Base-by-base conservation (phyloP, 2,797 vertebrate species). In the Eulemur coronatus region DNA sequence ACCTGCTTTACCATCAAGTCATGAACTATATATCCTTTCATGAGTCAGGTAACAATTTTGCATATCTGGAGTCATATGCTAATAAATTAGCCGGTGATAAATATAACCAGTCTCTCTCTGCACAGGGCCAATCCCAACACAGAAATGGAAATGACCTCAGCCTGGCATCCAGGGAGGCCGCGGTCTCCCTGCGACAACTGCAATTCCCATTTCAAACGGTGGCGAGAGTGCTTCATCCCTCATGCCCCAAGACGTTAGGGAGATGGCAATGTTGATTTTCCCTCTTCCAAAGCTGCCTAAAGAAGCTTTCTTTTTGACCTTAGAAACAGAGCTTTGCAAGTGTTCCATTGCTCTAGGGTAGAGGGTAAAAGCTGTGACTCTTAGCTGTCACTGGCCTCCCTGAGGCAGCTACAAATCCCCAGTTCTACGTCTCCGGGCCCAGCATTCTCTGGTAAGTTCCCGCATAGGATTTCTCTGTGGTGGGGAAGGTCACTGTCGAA, bases 111-210 rank as follows among this genome's bases (percentile, higher is more conserved):
- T 73, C 38, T 89, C 50, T 81, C 79, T 96, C 87, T 82, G 92
- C 63, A 75, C 81, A 96, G 90, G 84, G 96, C 96, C 67, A 26
- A 65, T 91, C 84, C 78, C 75, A 43, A 84, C 73, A 76, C 87
- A 94, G 78, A 97, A 96, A 95, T 95, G 96, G 95, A 93, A 90
- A 92, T 89, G 92, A 93, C 78, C 92, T 97, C 84, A 96, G 55
- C 50, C 55, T 63, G 87, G 90, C 50, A 5, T 43, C 28, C 1
- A 2, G 0, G 0, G 12, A 52, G 35, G n/a, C 91, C 28, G 48
- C 0, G 3, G 73, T n/a, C 61, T 69, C 24, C 59, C 30, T 1
- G 75, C 24, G 55, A 50, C 73, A n/a, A n/a, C 87, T 4, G 30
- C 7, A 0, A 14, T 35, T n/a, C 90, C 61, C 76, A 26, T 18